Conservation (phyloP, 2,797 vertebrate species). For the Argya squamiceps region DNA sequence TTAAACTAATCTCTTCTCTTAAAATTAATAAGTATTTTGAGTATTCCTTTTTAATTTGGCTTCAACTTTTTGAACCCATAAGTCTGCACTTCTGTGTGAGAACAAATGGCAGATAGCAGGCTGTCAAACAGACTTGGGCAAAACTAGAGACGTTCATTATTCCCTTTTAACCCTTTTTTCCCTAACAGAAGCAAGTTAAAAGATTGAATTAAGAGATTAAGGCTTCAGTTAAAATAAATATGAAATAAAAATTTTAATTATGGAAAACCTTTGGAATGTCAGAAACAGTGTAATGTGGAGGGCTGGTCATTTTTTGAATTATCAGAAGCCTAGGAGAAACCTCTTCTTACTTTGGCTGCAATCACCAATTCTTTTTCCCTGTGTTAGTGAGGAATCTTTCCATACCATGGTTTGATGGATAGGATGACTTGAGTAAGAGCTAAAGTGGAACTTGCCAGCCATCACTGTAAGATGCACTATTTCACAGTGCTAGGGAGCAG, state of each 20-base stretch:
- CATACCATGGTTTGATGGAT: background rate
- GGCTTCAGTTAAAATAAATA: background rate
- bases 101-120: background rate
- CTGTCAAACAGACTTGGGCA: background rate
- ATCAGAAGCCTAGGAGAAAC: background rate
- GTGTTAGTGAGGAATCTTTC: background rate
- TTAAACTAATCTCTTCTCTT: background rate
- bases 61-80: background rate
- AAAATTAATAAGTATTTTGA: background rate
- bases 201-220: background rate
- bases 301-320: background rate
- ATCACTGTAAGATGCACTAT: background rate
- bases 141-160: background rate
- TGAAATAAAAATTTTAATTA: background rate
- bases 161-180: background rate
- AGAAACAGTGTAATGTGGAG: background rate
- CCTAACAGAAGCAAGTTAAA: background rate
- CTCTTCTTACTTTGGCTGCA: background rate
- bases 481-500: background rate
- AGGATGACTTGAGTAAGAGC: background rate
- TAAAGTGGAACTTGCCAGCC: background rate
- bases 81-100: background rate
- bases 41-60: background rate
- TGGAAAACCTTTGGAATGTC: background rate
- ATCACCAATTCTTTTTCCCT: background rate